Evolutionary conservation across 2,888 invertebrate species (phyloP), one percentile per base, ranked within the genome.

Genomic region (Andrena minutula): DNA sequence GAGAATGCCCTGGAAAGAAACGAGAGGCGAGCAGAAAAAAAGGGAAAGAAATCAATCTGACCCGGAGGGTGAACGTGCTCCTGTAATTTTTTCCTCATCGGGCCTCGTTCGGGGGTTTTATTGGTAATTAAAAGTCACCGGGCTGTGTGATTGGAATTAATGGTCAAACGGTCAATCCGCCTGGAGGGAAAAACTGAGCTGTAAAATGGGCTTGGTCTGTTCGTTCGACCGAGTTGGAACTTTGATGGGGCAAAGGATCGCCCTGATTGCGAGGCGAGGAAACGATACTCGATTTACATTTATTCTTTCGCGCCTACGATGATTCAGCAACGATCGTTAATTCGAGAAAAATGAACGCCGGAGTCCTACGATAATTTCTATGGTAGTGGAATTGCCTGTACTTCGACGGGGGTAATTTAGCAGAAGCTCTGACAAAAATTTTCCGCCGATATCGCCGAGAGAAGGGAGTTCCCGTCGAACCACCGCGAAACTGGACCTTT

Each of bases 61-160:
- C 80, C 41, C 64, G 70, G 79, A 85, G 83, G 76, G 71, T 72
- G 71, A 72, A 58, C 85, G 83, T 75, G 82, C 83, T 80, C 83
- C 61, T 82, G 88, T 89, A 88, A 91, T 92, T 92, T 91, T 91
- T 90, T 87, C 87, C 88, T 91, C 89, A 88, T 89, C 91, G 87
- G 86, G 90, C 89, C 86, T 86, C 89, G 89, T 83, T 87, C 88
- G 88, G 85, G 90, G 86, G 91, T 92, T 93, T 93, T 93, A 93
- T 93, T 91, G 92, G 91, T 93, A 93, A 93, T 93, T 93, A 93
- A 93, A 93, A 93, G 86, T 90, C 90, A 91, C 88, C 89, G 87
- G 90, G 80, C 91, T 91, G 92, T 92, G 91, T 92, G 91, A 93
- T 93, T 92, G 92, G 90, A 92, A 93, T 93, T 92, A 92, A 93